These are phyloP conservation scores for Mythimna albipuncta DNA, from an alignment of 2,888 invertebrate genomes.

Conservation along the genomic window DNA sequence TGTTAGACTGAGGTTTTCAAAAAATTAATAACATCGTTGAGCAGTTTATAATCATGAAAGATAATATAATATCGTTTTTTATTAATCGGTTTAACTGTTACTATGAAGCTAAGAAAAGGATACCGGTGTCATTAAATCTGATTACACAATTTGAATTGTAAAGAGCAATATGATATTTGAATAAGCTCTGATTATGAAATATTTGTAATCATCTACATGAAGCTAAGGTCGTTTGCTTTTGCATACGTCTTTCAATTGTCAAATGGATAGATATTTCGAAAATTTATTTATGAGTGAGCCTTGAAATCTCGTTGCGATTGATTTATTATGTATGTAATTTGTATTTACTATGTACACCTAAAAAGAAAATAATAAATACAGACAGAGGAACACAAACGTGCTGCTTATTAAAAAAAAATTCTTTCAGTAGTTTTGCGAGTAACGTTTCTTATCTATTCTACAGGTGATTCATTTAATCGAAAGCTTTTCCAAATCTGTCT, in stretches of 20 bases:
- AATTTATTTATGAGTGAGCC: neutral
- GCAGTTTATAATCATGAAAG: neutral
- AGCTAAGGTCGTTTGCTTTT: slow-evolving; percentile 21
- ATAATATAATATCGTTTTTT: neutral
- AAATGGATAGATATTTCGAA: slow-evolving; percentile 1
- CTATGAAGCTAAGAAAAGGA: slow-evolving; percentile 14
- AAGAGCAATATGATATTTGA: slow-evolving; percentile 24
- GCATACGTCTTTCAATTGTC: neutral
- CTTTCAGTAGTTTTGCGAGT: too few relatives aligned
- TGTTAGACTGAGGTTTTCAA: neutral
- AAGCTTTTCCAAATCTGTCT: slow-evolving; percentile 5
- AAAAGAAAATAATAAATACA: too few relatives aligned
- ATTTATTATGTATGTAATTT: too few relatives aligned
- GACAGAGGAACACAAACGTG: too few relatives aligned
- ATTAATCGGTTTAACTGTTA: slow-evolving; percentile 4
- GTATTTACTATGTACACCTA: too few relatives aligned
- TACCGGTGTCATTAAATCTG: slow-evolving; percentile 14
- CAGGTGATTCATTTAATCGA: neutral
- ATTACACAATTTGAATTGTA: slow-evolving; percentile 23
- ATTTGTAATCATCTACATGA: slow-evolving; percentile 13
- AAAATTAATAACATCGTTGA: neutral
- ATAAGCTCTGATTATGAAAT: slow-evolving; percentile 20
- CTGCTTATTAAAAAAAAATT: too few relatives aligned
- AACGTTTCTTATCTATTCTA: neutral
- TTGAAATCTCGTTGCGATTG: neutral